These are phyloP conservation scores for Anthoscopus minutus DNA, from an alignment of 2,113 vertebrate species.

Conservation along the genomic window DNA sequence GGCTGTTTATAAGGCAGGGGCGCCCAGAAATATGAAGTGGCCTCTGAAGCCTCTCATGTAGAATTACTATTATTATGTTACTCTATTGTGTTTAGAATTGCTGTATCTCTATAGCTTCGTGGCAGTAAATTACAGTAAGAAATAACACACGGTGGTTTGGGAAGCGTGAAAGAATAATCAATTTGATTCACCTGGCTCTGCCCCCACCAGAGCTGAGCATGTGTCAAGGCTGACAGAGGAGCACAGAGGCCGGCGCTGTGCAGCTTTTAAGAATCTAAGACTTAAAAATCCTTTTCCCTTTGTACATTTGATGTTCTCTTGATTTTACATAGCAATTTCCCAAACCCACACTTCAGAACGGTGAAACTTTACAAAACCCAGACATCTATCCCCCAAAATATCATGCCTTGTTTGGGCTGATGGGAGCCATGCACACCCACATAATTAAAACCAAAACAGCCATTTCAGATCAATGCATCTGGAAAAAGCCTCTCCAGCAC, in stretches of 20 bases:
- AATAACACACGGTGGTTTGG: accelerated
- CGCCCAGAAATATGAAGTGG: background rate
- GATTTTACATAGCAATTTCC: background rate
- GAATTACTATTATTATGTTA: background rate
- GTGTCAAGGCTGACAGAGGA: background rate
- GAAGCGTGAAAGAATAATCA: background rate
- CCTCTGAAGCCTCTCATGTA: background rate
- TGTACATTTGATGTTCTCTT: background rate
- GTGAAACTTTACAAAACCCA: background rate
- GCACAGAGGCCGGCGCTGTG: background rate
- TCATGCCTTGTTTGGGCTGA: background rate
- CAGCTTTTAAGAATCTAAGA: background rate
- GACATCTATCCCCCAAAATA: background rate
- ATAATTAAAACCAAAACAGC: background rate
- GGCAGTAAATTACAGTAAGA: background rate
- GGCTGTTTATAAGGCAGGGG: background rate
- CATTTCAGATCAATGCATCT: background rate
- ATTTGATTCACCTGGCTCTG: background rate
- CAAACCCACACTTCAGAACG: background rate
- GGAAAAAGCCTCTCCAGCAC: background rate
- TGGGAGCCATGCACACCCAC: background rate
- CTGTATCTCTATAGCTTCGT: too few relatives aligned
- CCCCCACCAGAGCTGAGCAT: background rate
- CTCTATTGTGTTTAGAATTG: background rate
- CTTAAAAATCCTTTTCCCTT: background rate